phyloP scores from a whole-genome alignment of 2,797 vertebrate species.

The Alosa sapidissima region DNA sequence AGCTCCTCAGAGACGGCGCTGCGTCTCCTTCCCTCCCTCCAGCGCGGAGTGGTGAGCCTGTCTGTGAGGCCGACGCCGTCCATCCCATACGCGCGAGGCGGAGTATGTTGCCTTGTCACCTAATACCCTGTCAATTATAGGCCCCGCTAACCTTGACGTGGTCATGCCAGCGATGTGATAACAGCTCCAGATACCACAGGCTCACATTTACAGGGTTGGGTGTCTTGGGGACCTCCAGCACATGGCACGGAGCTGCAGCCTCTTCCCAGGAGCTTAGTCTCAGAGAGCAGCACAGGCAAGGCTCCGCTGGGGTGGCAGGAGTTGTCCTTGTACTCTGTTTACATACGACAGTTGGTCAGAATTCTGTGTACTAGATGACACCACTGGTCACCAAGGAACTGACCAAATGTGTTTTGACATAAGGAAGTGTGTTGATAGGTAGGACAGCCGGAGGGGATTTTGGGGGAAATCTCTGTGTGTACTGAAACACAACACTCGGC shows the following conservation, averaged over 20 bases:
- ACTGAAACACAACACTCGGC: background rate
- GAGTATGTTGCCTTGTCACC: conserved; percentile 42
- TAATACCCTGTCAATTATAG: conserved; percentile 41
- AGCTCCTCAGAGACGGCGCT: background rate
- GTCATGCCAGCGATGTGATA: conserved; percentile 52
- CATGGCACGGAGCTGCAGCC: background rate
- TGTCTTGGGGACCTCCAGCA: conserved; percentile 55
- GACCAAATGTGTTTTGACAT: background rate
- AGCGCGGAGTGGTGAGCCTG: background rate
- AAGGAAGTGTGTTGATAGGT: background rate
- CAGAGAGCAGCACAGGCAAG: background rate
- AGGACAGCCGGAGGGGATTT: background rate
- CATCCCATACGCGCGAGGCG: background rate
- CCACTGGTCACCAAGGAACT: background rate
- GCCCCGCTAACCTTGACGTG: conserved; percentile 57
- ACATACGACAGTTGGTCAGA: background rate
- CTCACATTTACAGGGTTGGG: conserved; percentile 56
- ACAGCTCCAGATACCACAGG: conserved; percentile 61
- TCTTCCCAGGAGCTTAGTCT: background rate
- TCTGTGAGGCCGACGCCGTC: background rate
- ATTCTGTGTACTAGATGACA: background rate
- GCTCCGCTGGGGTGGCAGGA: background rate
- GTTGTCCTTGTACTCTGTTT: background rate
- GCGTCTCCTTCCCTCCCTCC: background rate
- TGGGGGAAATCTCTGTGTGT: background rate